Evolutionary conservation across 2,113 vertebrate species (phyloP).

Genomic region (Pomatostomus ruficeps): DNA sequence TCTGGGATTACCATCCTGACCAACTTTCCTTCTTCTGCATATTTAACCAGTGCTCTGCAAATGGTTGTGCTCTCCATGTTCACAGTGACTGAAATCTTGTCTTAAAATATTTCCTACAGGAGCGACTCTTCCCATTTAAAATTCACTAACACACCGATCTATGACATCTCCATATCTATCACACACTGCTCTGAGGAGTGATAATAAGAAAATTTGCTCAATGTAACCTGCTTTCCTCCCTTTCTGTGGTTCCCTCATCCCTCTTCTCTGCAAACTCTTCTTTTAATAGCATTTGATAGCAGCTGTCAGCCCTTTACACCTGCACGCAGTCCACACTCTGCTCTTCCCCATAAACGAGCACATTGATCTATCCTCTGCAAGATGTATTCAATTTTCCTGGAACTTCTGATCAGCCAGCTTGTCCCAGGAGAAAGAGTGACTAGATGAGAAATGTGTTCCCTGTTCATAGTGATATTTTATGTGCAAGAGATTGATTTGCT

Average conservation of each 20-base stretch:
- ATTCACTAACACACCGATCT: not conserved
- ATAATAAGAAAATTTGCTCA: not conserved
- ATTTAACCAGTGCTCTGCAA: not conserved
- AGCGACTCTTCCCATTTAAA: not conserved
- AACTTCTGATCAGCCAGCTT: not conserved
- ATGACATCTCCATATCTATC: not conserved
- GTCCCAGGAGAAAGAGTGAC: not conserved
- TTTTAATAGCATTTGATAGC: not conserved
- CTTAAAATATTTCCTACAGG: not conserved
- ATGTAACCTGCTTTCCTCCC: not conserved
- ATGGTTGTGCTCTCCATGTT: not conserved
- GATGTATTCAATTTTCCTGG: not conserved
- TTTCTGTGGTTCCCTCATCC: not conserved
- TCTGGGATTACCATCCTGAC: not conserved
- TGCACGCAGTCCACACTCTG: not conserved
- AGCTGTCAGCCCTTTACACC: not conserved
- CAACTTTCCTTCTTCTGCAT: not conserved
- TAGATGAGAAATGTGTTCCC: not conserved
- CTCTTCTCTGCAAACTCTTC: not conserved
- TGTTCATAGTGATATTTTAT: not conserved
- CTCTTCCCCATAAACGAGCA: not conserved
- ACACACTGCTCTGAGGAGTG: not conserved
- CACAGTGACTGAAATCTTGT: not conserved
- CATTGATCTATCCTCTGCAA: not conserved
- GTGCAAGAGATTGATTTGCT: constrained; percentile 11